These are phyloP conservation scores for Aphodius sticticus DNA, from an alignment of 2,888 invertebrate species.

Conservation along the genomic window DNA sequence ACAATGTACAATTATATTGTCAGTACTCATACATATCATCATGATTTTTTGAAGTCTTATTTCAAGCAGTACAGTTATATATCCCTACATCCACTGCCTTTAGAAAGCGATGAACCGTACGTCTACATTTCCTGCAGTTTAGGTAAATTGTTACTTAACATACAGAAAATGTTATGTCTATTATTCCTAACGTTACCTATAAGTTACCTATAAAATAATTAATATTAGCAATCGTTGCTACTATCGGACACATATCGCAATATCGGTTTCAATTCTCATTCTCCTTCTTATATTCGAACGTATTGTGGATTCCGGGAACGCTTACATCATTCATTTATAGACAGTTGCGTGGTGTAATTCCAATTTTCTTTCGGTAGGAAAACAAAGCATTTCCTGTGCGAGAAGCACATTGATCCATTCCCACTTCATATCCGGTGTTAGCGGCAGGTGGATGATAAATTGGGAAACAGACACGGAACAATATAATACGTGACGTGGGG, in stretches of 20 bases:
- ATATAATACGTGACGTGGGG: slow-evolving; percentile 24
- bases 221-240: too few species aligned
- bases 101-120: too few species aligned
- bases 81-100: too few species aligned
- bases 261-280: not conserved
- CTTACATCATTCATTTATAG: not conserved
- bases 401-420: slow-evolving; percentile 29
- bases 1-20: too few species aligned
- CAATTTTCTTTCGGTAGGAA: not conserved
- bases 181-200: too few species aligned
- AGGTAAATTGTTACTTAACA: too few species aligned
- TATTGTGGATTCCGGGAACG: not conserved
- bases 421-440: slow-evolving; percentile 31
- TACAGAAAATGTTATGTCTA: too few species aligned
- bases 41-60: too few species aligned
- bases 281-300: not conserved
- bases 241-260: not conserved
- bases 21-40: too few species aligned
- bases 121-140: too few species aligned
- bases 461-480: slow-evolving; percentile 20
- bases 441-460: slow-evolving; percentile 25
- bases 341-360: slow-evolving; percentile 21
- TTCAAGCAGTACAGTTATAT: too few species aligned
- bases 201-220: too few species aligned
- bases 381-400: slow-evolving; percentile 19